Base-by-base conservation (phyloP, 1,140 invertebrate species). In the Dinoponera quadriceps region DNA sequence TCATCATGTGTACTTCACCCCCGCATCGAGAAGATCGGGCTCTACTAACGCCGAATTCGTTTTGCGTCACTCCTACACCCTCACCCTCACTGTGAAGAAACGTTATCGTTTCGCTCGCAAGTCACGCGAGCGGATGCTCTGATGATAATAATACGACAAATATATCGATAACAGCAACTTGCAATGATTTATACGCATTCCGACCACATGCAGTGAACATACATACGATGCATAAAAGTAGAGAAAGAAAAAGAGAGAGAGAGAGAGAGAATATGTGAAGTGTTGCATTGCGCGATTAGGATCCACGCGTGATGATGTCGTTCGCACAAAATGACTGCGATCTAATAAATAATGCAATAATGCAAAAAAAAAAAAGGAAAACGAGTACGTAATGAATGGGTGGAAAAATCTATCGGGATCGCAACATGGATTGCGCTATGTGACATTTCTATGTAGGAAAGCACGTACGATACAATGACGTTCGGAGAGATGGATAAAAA, bases 181-280 rank as follows among this genome's bases (percentile, higher is more conserved):
- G 60, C 33, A 57, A 33, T 51, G 57, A 59, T 83, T n/a, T n/a
- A 29, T 68, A 51, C 38, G 38, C 62, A 62, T 74, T 80, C 22
- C n/a, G 68, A 54, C n/a, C 13, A 54, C 86, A 88, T 88, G 86
- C 85, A 62, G 33, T 22, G 55, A 83, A 59, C 33, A 83, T 18
- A 59, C 33, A 83, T 18, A 82, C 69, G 59, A 62, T 82, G 71
- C 60, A 44, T 3, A 33, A 33, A 33, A 3, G 7, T 2, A 33
- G 33, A 33, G 2, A 33, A 7, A 7, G 7, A 33, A 33, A 33
- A 7, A 33, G 33, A 33, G 2, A 33, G 33, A 33, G 7, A 25
- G 44, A 48, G 13, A 44, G 38, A 44, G 11, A 44, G 38, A 44
- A 44, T 44, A 11, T 44, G 2, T 38, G 44, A 44, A 54, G 16